Base-by-base conservation (phyloP, 2,888 invertebrate genomes). In the Halictus quadricinctus region DNA sequence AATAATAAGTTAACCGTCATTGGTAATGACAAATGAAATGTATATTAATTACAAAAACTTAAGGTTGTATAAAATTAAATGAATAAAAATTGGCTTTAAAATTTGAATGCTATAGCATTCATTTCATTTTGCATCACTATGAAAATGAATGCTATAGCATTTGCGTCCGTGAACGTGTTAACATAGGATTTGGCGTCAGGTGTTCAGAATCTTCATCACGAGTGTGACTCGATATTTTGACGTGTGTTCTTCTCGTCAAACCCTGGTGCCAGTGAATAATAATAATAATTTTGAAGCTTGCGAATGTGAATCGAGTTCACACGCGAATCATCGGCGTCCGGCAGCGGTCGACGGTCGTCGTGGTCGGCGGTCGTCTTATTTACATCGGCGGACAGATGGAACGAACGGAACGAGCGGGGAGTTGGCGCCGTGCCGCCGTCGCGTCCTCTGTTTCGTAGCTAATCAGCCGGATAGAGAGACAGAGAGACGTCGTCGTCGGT, bases 391-490 rank as follows among this genome's bases (percentile, higher is more conserved):
- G 60, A 70, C 70, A 75, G 75, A 78, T 74, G 69, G 74, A 78
- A 64, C 58, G 75, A 29, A n/a, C 48, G 12, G 25, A 54, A 54
- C 54, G 21, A 21, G 21, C n/a, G 54, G 58, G 54, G 21, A 84
- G 75, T 84, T 84, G 84, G 84, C 84, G 84, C 84, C 84, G 79
- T 79, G 84, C 75, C 84, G 83, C 41, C 81, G 76, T 46, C 41
- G 70, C 43, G 41, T 74, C 36, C 54, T 84, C 84, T 74, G 73
- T 74, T 50, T 72, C 84, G 75, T 54, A 79, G 46, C 85, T 85
- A 85, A 85, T 84, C 85, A 80, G 72, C 29, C 36, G 25, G 60
- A 60, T 25, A 60, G 60, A 25, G 60, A 60, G 12, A 25, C 60
- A 29, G 60, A 29, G 60, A 25, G 36, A 21, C 54, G 21, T 54